Evolutionary conservation across 2,888 invertebrate species (phyloP).

Genomic region (Altica lythri): DNA sequence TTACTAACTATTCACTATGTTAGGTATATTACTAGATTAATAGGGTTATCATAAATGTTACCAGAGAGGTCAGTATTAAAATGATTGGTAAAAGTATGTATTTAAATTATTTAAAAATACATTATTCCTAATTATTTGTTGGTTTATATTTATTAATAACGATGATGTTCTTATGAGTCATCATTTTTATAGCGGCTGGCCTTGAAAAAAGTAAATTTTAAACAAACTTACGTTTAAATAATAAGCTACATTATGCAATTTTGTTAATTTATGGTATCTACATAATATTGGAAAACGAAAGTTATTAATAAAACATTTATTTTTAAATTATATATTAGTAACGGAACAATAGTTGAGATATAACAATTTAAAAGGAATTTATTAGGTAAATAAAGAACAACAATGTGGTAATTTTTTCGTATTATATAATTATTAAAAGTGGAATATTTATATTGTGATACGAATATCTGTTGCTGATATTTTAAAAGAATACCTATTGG

Average conservation of each 20-base stretch:
- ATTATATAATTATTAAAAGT: too few species aligned
- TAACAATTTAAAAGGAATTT: too few species aligned
- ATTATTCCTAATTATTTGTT: slow-evolving; percentile 3
- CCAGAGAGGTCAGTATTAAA: slow-evolving; percentile 12
- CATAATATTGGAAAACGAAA: slow-evolving; percentile 12
- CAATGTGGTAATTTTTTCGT: too few species aligned
- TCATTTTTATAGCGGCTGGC: slow-evolving; percentile 31
- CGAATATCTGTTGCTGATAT: too few species aligned
- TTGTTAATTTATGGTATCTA: slow-evolving; percentile 6
- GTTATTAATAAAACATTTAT: slow-evolving; percentile 19
- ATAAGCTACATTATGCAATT: slow-evolving; percentile 23
- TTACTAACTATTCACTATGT: too few species aligned
- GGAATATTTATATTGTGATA: too few species aligned
- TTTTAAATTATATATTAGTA: too few species aligned
- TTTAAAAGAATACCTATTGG: too few species aligned
- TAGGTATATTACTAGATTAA: not conserved
- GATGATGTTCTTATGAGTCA: slow-evolving; percentile 40
- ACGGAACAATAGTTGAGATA: too few species aligned
- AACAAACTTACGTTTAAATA: too few species aligned
- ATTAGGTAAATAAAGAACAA: too few species aligned
- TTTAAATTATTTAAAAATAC: slow-evolving; percentile 25
- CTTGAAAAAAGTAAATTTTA: slow-evolving; percentile 30
- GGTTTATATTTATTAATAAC: slow-evolving; percentile 40
- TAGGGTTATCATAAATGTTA: slow-evolving; percentile 12
- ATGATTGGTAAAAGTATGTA: slow-evolving; percentile 18